These are phyloP conservation scores for Herpailurus yagouaroundi DNA, from an alignment of 2,113 vertebrate species.

Conservation along the genomic window DNA sequence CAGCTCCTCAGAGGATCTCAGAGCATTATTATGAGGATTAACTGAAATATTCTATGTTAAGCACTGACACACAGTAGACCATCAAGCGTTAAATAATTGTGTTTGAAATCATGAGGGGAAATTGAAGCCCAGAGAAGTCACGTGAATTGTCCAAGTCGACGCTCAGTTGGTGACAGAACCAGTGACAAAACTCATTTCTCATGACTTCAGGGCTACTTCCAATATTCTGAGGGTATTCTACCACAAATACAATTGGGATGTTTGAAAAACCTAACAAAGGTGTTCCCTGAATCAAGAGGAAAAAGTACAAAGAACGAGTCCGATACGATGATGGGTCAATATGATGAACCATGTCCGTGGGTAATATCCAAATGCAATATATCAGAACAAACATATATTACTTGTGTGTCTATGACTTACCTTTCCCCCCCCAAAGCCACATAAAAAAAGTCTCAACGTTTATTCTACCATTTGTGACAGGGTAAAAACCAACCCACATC, in stretches of 20 bases:
- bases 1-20: background rate
- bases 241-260: background rate
- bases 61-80: background rate
- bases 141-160: background rate
- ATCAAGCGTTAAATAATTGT: background rate
- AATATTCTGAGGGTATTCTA: background rate
- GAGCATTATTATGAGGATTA: background rate
- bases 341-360: background rate
- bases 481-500: background rate
- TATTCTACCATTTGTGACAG: background rate
- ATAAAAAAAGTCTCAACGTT: background rate
- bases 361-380: background rate
- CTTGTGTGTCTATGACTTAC: background rate
- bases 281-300: background rate
- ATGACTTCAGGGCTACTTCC: background rate
- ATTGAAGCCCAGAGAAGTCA: background rate
- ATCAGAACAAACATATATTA: background rate
- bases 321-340: background rate
- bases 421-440: background rate
- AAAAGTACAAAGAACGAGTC: background rate
- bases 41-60: background rate
- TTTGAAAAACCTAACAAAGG: background rate
- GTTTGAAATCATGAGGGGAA: background rate
- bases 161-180: background rate
- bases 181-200: background rate